Percentiles rank a stretch among this genome's conserved stretches.
These are phyloP conservation scores for Euwallacea similis DNA, from an alignment of 1,140 invertebrate genomes.

Conservation along the genomic window DNA sequence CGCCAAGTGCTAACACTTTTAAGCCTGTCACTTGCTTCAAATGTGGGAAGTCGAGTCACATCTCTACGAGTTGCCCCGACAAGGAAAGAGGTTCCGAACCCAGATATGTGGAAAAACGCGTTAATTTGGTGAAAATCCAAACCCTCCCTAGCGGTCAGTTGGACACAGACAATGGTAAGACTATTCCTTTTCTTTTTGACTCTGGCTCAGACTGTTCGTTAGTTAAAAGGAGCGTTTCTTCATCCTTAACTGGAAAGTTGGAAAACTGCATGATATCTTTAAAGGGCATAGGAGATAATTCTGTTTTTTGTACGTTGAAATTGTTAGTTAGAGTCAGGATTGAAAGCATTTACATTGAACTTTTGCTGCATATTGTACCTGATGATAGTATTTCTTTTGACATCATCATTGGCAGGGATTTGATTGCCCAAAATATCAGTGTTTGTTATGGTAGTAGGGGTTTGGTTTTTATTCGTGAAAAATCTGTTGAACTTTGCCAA, in stretches of 20 bases:
- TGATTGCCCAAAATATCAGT: not conserved
- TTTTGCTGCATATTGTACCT: not conserved
- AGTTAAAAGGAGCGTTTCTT: conserved; percentile 1
- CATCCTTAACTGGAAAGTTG: not conserved
- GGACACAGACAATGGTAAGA: not conserved
- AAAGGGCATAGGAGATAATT: conserved; percentile 2
- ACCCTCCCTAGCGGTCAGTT: too few relatives aligned
- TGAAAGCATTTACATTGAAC: not conserved
- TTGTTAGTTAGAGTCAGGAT: not conserved
- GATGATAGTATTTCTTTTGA: conserved; percentile 3
- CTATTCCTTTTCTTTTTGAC: conserved; percentile 6
- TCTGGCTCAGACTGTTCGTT: conserved; percentile 6
- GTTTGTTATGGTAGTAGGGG: not conserved
- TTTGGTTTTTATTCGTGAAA: not conserved
- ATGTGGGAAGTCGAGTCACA: not conserved
- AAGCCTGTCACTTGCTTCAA: not conserved
- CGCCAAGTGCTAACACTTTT: not conserved
- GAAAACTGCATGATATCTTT: not conserved
- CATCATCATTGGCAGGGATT: not conserved
- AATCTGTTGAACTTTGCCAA: not conserved
- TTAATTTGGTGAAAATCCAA: not conserved
- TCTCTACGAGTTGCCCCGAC: not conserved
- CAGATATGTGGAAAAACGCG: not conserved
- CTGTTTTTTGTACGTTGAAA: not conserved
- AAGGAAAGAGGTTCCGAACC: not conserved